These are phyloP conservation scores for Verasper variegatus DNA, from an alignment of 2,113 vertebrate genomes.

Conservation along the genomic window DNA sequence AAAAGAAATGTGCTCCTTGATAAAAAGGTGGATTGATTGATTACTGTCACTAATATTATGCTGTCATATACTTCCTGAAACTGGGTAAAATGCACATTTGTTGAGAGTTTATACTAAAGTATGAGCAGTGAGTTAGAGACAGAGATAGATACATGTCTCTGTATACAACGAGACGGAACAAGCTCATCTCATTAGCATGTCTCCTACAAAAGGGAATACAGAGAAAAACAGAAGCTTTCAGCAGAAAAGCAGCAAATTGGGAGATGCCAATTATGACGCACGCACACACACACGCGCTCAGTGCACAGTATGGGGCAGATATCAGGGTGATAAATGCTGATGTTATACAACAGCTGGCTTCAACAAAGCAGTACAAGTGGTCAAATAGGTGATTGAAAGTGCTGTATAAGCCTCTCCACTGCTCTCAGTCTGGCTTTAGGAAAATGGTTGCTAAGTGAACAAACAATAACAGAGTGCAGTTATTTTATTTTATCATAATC, in stretches of 20 bases:
- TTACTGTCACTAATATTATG: background rate
- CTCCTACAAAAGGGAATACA: background rate
- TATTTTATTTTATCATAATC: background rate
- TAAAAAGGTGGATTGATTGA: background rate
- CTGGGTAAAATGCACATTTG: background rate
- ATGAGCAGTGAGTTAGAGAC: background rate
- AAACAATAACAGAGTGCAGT: constrained; percentile 6
- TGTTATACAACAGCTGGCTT: background rate
- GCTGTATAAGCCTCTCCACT: constrained; percentile 7
- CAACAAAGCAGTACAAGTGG: background rate
- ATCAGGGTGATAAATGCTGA: background rate
- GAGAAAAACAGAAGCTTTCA: too few relatives aligned
- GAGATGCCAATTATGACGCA: background rate
- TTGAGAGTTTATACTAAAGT: background rate
- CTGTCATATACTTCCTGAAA: background rate
- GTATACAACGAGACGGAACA: background rate
- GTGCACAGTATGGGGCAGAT: background rate
- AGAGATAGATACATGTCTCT: background rate
- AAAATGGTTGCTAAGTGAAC: background rate
- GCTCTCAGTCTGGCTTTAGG: background rate
- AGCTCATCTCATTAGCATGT: background rate
- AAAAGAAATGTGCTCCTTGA: background rate
- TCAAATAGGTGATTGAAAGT: constrained; percentile 31
- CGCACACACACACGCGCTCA: background rate
- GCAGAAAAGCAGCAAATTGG: background rate